A percentile compares a stretch with the other conserved stretches of the same genome.
Evolutionary conservation across 1,140 invertebrate species (phyloP).

Genomic region (Cepaea nemoralis): DNA sequence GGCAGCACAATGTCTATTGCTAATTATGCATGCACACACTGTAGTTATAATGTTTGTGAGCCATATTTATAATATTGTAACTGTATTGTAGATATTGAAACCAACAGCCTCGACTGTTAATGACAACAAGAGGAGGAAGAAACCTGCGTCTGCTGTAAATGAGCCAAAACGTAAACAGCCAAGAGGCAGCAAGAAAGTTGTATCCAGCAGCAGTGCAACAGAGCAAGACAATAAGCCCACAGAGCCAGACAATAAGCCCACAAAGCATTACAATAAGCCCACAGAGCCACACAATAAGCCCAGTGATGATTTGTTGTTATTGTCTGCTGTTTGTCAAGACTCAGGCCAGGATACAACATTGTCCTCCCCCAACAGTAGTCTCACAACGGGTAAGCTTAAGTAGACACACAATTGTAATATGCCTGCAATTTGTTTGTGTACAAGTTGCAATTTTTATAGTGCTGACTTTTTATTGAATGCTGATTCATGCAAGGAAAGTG

Average conservation of each 20-base stretch:
- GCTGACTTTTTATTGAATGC: no score
- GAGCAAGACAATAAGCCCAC: neutral
- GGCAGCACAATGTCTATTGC: no score
- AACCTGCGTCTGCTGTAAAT: neutral
- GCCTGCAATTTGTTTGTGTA: no score
- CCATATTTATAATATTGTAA: neutral
- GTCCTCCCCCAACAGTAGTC: neutral
- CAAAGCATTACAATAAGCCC: no score
- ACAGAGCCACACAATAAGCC: neutral
- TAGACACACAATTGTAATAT: no score
- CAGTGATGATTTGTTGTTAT: neutral
- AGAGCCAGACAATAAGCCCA: neutral
- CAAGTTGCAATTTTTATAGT: no score
- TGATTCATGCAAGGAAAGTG: no score
- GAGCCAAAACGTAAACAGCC: constrained; percentile 4
- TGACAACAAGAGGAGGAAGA: constrained; percentile 8
- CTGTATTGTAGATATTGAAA: constrained; percentile 38
- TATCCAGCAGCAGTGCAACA: constrained; percentile 8
- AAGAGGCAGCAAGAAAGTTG: neutral
- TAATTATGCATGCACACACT: no score
- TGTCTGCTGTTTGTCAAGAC: neutral
- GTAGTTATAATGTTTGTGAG: no score
- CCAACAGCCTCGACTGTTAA: constrained; percentile 35
- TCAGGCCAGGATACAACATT: neutral
- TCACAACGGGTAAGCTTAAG: neutral